Conservation (phyloP, 2,888 invertebrate genomes). For the Hypomecis atomaria region DNA sequence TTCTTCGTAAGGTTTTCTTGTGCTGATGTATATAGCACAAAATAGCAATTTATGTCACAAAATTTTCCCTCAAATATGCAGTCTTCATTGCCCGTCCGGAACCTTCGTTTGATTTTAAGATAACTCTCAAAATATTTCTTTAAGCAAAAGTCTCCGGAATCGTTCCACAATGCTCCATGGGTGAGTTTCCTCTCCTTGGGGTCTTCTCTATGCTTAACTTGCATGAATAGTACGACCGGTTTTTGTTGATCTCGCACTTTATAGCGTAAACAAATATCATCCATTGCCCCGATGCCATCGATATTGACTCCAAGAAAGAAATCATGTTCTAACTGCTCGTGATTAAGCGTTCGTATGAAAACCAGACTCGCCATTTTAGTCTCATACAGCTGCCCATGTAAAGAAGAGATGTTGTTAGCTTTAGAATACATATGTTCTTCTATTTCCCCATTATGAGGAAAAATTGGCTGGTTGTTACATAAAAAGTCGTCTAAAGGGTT, state of each 20-base stretch:
- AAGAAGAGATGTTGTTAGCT: neutral
- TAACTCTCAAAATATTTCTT: conserved; percentile 54
- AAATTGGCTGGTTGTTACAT: too few relatives aligned
- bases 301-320: conserved; percentile 52
- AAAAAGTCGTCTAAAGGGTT: too few relatives aligned
- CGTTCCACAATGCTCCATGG: conserved; percentile 44
- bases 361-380: conserved; percentile 52
- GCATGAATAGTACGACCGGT: conserved; percentile 48
- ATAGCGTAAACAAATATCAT: conserved; percentile 53
- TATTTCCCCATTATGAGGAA: too few relatives aligned
- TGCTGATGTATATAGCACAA: conserved; percentile 54
- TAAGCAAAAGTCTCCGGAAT: conserved; percentile 46
- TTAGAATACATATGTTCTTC: too few relatives aligned
- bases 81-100: conserved; percentile 41
- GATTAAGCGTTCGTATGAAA: conserved; percentile 47
- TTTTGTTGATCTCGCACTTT: conserved; percentile 35
- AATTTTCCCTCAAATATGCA: conserved; percentile 49
- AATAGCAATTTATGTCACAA: conserved; percentile 46
- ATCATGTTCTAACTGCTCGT: conserved; percentile 45
- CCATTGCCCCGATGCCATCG: conserved; percentile 53
- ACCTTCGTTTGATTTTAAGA: conserved; percentile 49
- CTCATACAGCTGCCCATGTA: conserved; percentile 40
- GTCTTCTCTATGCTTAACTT: conserved; percentile 54
- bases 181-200: conserved; percentile 47
- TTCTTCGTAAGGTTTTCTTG: conserved; percentile 46